A percentile compares a stretch with the other conserved stretches of the same genome.
phyloP scores from a whole-genome alignment of 2,797 vertebrate species.

The Acrossocheilus wenchowensis region DNA sequence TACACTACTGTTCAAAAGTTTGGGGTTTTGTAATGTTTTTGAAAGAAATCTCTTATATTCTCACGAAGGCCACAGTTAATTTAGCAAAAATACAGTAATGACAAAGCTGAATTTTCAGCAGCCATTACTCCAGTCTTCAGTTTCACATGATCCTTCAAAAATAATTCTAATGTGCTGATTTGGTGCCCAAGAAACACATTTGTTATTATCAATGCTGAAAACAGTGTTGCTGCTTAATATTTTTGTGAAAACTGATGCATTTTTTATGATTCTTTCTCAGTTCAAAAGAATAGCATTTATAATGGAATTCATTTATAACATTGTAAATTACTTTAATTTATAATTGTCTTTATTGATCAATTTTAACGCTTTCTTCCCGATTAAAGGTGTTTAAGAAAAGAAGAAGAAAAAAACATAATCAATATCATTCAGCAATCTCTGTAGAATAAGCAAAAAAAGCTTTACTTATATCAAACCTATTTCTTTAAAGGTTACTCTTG shows the following conservation, averaged over 20 bases:
- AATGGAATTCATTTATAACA: not conserved
- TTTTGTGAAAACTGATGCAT: not conserved
- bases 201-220: not conserved
- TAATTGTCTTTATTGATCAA: not conserved
- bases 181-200: not conserved
- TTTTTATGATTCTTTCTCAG: not conserved
- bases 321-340: not conserved
- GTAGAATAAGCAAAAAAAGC: not conserved
- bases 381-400: not conserved
- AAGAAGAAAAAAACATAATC: not conserved
- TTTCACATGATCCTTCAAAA: not conserved
- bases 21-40: not conserved
- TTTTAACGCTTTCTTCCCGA: not conserved
- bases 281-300: not conserved
- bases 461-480: not conserved
- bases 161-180: not conserved
- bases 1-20: not conserved
- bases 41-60: not conserved
- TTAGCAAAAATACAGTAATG: not conserved
- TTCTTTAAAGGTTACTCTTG: constrained; percentile 1
- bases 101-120: not conserved
- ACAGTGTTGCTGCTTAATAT: not conserved
- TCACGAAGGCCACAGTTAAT: not conserved
- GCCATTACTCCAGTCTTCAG: not conserved
- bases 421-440: not conserved